Conservation (phyloP, 2,113 vertebrate genomes). For the Ammodramus savannarum region DNA sequence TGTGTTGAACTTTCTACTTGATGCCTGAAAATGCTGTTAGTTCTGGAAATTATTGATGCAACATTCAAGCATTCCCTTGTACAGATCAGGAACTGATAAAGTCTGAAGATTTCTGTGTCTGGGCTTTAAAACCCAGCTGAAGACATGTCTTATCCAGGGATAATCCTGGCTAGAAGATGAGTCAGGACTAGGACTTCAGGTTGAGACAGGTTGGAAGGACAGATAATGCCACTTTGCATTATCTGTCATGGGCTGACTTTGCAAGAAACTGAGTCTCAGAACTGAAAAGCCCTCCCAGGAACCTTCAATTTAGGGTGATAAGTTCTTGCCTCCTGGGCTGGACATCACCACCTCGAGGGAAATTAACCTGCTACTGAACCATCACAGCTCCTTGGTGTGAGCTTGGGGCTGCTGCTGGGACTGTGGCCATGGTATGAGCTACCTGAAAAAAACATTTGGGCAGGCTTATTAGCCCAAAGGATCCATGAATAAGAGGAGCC, state of each 20-base stretch:
- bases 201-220: not conserved
- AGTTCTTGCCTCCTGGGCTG: not conserved
- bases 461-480: not conserved
- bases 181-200: not conserved
- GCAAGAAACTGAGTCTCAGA: not conserved
- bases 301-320: not conserved
- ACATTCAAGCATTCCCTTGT: not conserved
- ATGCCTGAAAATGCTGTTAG: not conserved
- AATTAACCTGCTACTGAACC: not conserved
- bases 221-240: not conserved
- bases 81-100: not conserved
- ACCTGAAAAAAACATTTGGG: not conserved
- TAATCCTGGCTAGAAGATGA: not conserved
- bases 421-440: not conserved
- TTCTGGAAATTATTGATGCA: not conserved
- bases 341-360: accelerated
- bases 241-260: not conserved
- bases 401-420: not conserved
- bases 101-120: not conserved
- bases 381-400: not conserved
- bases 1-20: not conserved
- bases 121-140: not conserved
- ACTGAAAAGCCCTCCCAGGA: not conserved
- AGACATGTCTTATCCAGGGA: not conserved
- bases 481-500: not conserved